Evolutionary conservation across 2,113 vertebrate species (phyloP).

Genomic region (Sinocyclocheilus maitianheensis): DNA sequence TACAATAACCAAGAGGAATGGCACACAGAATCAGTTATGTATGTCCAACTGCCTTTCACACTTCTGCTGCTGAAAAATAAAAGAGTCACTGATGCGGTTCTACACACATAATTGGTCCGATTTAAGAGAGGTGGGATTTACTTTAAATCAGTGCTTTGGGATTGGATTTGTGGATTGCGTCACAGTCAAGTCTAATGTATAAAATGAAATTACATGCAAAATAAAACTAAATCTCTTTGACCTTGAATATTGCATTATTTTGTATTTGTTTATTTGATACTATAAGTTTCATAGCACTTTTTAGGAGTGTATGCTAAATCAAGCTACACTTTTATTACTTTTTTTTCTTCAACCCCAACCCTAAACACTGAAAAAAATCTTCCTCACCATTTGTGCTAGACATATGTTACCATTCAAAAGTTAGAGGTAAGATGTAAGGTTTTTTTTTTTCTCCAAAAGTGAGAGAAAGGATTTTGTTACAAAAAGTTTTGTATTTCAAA

Average conservation of each 20-base stretch:
- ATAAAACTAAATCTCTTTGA: not conserved
- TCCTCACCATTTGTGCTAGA: no score
- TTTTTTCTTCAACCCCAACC: no score
- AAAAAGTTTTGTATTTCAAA: no score
- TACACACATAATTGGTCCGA: slow-evolving; percentile 5
- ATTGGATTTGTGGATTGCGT: not conserved
- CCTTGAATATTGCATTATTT: not conserved
- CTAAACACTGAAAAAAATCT: no score
- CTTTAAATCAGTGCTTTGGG: slow-evolving; percentile 1
- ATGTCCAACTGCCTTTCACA: slow-evolving; percentile 21
- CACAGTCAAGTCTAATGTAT: not conserved
- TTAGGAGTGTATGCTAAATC: no score
- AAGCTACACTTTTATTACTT: no score
- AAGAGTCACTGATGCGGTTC: slow-evolving; percentile 22
- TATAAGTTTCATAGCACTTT: no score
- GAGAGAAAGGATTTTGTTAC: no score
- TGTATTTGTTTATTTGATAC: no score
- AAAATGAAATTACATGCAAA: not conserved
- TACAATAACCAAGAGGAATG: slow-evolving; percentile 8
- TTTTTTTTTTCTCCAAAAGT: no score
- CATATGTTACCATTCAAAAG: no score
- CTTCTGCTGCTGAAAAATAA: slow-evolving; percentile 20
- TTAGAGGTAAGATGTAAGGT: no score
- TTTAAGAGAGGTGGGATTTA: slow-evolving; percentile 28
- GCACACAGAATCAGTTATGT: slow-evolving; percentile 13